These are phyloP conservation scores for Adelosebastes latens DNA, from an alignment of 2,797 vertebrate species.

Conservation along the genomic window DNA sequence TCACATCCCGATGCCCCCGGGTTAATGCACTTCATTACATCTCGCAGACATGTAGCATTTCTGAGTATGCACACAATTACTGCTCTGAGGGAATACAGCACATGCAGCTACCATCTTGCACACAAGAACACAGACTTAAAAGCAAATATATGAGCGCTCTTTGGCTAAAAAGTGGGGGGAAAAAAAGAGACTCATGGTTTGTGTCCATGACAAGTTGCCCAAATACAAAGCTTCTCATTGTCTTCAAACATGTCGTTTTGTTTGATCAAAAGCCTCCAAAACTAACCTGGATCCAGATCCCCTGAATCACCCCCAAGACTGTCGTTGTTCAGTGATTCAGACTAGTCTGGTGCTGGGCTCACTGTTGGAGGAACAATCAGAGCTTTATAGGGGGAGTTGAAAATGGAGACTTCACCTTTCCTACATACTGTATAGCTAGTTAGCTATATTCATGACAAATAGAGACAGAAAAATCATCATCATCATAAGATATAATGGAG, in stretches of 20 bases:
- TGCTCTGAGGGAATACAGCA: neutral
- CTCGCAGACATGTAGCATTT: neutral
- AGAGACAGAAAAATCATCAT: neutral
- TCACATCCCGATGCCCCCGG: neutral
- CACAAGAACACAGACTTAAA: neutral
- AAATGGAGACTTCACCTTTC: neutral
- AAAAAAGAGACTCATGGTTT: neutral
- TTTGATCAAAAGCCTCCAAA: neutral
- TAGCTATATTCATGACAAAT: neutral
- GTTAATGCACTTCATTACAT: neutral
- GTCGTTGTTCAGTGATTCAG: neutral
- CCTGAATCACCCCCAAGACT: neutral
- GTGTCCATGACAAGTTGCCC: neutral
- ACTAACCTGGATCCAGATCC: neutral
- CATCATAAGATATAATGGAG: no score
- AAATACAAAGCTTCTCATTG: neutral
- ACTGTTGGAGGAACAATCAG: no score
- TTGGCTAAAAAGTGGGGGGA: neutral
- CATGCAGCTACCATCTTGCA: neutral
- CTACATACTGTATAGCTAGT: neutral
- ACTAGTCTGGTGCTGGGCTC: neutral
- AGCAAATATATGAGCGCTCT: neutral
- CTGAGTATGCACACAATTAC: neutral
- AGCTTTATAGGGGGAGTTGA: no score
- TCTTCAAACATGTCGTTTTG: neutral